These are phyloP conservation scores for Paradisaea rubra DNA, from an alignment of 2,113 vertebrate genomes.

Conservation along the genomic window DNA sequence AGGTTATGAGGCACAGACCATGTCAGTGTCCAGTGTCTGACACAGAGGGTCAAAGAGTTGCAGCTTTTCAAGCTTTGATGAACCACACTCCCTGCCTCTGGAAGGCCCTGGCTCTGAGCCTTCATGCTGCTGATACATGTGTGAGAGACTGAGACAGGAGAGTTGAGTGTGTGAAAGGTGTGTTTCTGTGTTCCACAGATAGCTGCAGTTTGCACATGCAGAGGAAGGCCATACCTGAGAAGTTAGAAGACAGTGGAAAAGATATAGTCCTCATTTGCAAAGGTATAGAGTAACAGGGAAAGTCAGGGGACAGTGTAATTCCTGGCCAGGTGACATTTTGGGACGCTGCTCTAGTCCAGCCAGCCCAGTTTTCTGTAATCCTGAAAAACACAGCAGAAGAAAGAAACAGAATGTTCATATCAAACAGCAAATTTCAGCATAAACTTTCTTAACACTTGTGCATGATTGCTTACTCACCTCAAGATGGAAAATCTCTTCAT, in stretches of 20 bases:
- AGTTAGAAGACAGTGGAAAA: neutral
- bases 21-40: neutral
- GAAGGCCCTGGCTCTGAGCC: neutral
- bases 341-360: neutral
- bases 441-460: neutral
- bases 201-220: neutral
- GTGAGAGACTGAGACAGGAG: neutral
- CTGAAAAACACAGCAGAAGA: neutral
- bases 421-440: neutral
- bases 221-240: neutral
- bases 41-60: neutral
- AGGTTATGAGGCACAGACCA: neutral
- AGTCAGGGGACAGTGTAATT: neutral
- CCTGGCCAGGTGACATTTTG: neutral
- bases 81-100: neutral
- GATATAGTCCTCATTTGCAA: neutral
- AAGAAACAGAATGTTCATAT: neutral
- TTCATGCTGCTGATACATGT: fast-evolving
- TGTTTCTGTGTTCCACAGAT: fast-evolving
- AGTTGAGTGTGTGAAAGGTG: neutral
- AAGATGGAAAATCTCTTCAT: neutral
- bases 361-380: neutral
- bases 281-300: neutral
- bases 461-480: neutral
- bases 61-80: neutral